These are phyloP conservation scores for Myiotriccus ornatus DNA, from an alignment of 2,797 vertebrate species.

Conservation along the genomic window DNA sequence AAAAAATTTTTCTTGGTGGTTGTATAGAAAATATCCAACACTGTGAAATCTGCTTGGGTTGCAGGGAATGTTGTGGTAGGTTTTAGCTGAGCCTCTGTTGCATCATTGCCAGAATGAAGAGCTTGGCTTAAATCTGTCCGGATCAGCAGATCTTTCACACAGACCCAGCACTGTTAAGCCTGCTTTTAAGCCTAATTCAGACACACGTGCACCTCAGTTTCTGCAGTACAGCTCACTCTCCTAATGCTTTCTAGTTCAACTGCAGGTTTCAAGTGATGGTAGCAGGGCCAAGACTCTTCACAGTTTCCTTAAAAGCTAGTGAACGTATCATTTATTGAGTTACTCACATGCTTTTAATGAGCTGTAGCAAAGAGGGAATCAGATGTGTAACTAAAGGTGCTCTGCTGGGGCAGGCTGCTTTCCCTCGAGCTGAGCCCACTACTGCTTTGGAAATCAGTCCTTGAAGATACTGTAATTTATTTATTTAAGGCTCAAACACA, in stretches of 20 bases:
- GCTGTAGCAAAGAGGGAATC: background rate
- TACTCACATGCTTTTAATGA: background rate
- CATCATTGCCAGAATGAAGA: background rate
- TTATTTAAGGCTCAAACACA: background rate
- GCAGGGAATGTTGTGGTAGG: background rate
- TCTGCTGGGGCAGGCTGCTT: background rate
- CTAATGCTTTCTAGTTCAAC: background rate
- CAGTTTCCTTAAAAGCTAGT: background rate
- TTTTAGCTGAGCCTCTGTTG: background rate
- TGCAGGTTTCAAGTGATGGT: background rate
- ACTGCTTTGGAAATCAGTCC: background rate
- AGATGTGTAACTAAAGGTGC: background rate
- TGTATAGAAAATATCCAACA: background rate
- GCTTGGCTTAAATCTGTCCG: background rate
- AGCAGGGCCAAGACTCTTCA: background rate
- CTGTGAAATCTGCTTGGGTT: background rate
- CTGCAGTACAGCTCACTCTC: background rate
- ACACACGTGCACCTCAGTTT: background rate
- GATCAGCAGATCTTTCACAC: background rate
- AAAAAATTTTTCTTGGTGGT: background rate
- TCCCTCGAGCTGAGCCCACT: background rate
- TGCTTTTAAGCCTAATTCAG: background rate
- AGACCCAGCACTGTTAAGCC: background rate
- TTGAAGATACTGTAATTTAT: background rate
- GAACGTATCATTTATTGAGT: background rate